Base-by-base conservation (phyloP, 2,113 vertebrate genomes). In the Xiphophorus maculatus region DNA sequence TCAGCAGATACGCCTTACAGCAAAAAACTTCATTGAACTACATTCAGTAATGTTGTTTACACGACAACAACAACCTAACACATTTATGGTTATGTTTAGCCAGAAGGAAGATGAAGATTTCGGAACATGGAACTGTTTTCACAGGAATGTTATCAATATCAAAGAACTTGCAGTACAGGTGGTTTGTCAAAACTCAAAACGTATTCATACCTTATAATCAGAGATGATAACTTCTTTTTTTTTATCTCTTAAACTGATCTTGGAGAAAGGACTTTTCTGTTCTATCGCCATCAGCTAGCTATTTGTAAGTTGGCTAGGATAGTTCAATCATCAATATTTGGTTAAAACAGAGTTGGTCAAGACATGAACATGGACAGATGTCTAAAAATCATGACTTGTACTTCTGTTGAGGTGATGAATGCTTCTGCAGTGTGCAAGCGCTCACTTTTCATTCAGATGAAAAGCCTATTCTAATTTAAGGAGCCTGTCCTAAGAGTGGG, bases 391-490 rank as follows among this genome's bases (percentile, higher is more conserved):
- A 86, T 77, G 77, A 76, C 71, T 60, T 83, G 73, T 33, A 60
- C 40, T 66, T 85, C 30, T 79, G 33, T 22, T 73, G 33, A 28
- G 6, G 29, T 71, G 67, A 73, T 5, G 0, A 74, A 66, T 79
- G 27, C 28, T 3, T 58, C 44, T 73, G 66, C 75, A 66, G 81
- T 60, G 76, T 3, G 12, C 2, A 0, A 51, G 28, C 33, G 54
- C 28, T 61, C 30, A 27, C 1, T 68, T 79, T 82, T 73, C 75
- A 76, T 76, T 58, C 14, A 42, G 28, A 60, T 11, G 42, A 48
- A 65, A 66, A 58, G 64, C 4, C 73, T 28, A 37, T 82, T 77
- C 88, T 82, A 62, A 89, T 82, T 76, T 42, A 58, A 60, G 63
- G 48, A 58, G 63, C 51, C 33, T 42, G 65, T 42, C 62, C 62